phyloP scores from a whole-genome alignment of 2,888 invertebrate species.

The Neoitamus cyanurus region DNA sequence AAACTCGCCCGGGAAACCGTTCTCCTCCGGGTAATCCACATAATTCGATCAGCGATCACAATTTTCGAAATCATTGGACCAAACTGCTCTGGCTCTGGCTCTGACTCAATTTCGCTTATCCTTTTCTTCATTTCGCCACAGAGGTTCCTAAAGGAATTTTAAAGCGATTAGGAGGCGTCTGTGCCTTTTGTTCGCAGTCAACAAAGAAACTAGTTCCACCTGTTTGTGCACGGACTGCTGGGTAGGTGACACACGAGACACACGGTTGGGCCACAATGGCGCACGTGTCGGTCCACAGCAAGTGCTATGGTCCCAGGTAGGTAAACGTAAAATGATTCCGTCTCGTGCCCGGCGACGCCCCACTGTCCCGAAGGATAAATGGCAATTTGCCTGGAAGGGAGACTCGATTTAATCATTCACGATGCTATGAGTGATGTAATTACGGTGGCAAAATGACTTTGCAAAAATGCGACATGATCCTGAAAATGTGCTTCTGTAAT shows the following conservation, averaged over 20 bases:
- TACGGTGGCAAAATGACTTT: background rate
- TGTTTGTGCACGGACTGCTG: background rate
- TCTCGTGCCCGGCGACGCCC: background rate
- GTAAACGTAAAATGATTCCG: background rate
- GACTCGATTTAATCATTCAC: background rate
- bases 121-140: background rate
- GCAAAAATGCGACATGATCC: background rate
- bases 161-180: background rate
- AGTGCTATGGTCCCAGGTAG: background rate
- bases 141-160: background rate
- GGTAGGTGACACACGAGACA: background rate
- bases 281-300: background rate
- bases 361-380: background rate
- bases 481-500: background rate
- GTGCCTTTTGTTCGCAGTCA: background rate
- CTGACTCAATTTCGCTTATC: background rate
- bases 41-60: slow-evolving; percentile 6
- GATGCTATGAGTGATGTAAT: background rate
- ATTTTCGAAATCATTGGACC: slow-evolving; percentile 18
- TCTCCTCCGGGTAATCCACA: background rate
- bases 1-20: background rate
- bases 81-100: background rate
- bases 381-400: background rate
- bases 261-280: background rate
- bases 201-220: background rate